Evolutionary conservation across 2,797 vertebrate genomes (phyloP).

Genomic region (Cossypha dichroa): DNA sequence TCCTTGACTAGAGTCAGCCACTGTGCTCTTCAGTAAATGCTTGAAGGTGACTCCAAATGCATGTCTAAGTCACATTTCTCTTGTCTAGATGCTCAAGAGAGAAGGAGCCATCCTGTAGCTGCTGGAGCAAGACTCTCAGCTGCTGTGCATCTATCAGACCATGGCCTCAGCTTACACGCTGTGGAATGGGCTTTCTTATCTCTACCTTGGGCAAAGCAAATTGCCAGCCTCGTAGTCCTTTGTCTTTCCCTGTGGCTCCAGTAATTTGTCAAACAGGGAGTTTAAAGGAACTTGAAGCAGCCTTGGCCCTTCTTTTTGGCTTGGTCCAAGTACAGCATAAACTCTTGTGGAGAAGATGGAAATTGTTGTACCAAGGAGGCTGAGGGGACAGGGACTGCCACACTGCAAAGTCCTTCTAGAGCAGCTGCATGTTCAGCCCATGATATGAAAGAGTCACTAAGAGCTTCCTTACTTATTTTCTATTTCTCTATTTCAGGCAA

Average conservation of each 20-base stretch:
- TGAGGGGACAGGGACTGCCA: background rate
- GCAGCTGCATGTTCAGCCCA: background rate
- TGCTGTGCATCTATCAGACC: rapidly evolving
- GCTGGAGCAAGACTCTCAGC: background rate
- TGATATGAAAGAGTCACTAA: background rate
- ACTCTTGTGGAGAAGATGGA: background rate
- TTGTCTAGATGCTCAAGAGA: background rate
- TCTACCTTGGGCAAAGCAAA: background rate
- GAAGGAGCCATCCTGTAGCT: background rate
- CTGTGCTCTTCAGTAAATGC: background rate
- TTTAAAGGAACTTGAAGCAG: background rate
- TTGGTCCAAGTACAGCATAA: background rate
- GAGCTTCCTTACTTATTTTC: background rate
- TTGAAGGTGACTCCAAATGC: background rate
- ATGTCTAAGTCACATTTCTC: background rate
- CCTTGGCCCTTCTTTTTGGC: background rate
- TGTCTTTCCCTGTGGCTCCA: background rate
- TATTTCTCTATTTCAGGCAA: background rate
- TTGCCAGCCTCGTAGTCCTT: background rate
- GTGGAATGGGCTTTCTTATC: background rate
- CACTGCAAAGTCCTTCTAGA: background rate
- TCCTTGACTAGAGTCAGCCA: background rate
- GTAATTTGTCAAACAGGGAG: background rate
- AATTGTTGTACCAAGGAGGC: background rate
- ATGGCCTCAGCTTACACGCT: background rate